Base-by-base conservation (phyloP, 2,888 invertebrate species). In the Brachypalpus laphriformis region DNA sequence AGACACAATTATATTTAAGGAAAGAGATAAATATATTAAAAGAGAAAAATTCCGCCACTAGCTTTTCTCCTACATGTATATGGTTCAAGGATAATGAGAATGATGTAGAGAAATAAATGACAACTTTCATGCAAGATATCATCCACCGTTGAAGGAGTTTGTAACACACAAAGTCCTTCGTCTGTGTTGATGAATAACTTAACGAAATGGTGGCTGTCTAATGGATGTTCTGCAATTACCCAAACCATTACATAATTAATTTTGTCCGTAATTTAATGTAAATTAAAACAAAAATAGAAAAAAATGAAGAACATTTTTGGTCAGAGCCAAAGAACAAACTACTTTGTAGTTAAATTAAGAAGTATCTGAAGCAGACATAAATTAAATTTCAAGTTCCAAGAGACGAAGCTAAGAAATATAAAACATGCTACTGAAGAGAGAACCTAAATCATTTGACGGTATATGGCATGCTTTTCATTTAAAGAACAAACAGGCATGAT, bases 171-270 rank as follows among this genome's bases (percentile, higher is more conserved):
- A 59, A 76, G 70, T 71, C 70, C 61, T 49, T 65, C 71, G 51
- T 37, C 42, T 59, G 51, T 51, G 71, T 66, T 76, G 76, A 76
- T 51, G 82, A 49, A 76, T 51, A 71, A 74, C 75, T 75, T 63
- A 42, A 51, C 59, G 28, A 71, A 76, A 71, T 71, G n/a, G 82
- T 56, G 70, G 42, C 28, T 59, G 57, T 71, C 59, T 82, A 66
- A 82, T 76, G 65, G 76, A 76, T 76, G 82, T 22, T 59, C 31
- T 66, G 71, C 82, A 76, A 76, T 82, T 82, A 82, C 42, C 57
- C 63, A 49, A 49, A 49, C 78, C 65, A 45, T 49, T 14, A 70
- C 71, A 34, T 57, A 76, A 76, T 82, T 76, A 70, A 82, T 82
- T 57, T 71, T 57, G 68, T 45, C 70, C 16, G 31, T 82, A 82